Evolutionary conservation across 2,113 vertebrate genomes (phyloP), one percentile per base, ranked within the genome.

Genomic region (Syngnathus typhle): DNA sequence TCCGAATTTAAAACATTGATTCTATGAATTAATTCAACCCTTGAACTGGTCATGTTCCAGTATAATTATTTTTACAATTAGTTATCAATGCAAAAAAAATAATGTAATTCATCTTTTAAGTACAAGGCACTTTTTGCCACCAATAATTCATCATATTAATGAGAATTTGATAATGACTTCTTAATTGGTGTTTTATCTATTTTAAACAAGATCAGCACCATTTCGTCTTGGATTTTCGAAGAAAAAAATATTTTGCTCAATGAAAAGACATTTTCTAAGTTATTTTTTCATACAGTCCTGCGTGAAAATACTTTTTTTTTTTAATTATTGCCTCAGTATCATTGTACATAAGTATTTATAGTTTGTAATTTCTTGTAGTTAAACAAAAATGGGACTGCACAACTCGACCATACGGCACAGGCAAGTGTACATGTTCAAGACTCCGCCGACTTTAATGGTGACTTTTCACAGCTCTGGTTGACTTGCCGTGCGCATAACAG

Each of bases 241-340:
- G 36, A 23, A 27, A 55, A 56, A 15, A 56, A 60, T 85, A 86
- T 86, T 90, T 86, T 89, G 81, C 80, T 88, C 73, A 75, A 70
- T 84, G 72, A 86, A 87, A 77, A 87, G 73, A 88, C 68, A 85
- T 84, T 85, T 86, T 89, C 55, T 84, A 87, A 82, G 77, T 89
- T 84, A 88, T 88, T 88, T 89, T 90, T 91, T 78, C 85, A 88
- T 82, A 86, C 72, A 82, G 79, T 84, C 76, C 78, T 75, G 80
- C 81, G 82, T 83, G 82, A 71, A 66, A 83, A 86, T 86, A 78
- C 82, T 84, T 88, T 84, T 56, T 88, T 32, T 32, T 32, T 32
- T 32, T 86, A 85, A 84, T 83, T 82, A 81, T 74, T 76, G 73
- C 80, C 73, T 75, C 75, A 70, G 56, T 73, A 80, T 68, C 51